phyloP scores from a whole-genome alignment of 2,888 invertebrate genomes.

The Ephialtes manifestator region DNA sequence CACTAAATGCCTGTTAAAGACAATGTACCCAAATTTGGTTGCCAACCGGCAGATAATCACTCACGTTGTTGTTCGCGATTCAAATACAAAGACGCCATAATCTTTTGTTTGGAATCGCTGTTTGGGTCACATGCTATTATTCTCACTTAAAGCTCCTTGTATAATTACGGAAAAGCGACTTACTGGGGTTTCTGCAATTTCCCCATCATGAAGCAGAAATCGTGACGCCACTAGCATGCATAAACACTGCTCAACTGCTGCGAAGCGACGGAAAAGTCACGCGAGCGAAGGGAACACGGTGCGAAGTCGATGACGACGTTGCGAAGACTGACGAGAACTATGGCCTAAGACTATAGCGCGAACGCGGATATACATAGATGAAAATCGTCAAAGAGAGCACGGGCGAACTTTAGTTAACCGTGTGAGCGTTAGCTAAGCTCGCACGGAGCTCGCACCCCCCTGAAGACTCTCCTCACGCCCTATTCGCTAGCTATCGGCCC shows the following conservation, averaged over 20 bases:
- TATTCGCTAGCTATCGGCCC: background rate
- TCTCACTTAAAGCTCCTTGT: background rate
- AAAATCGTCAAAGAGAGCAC: conserved; percentile 21
- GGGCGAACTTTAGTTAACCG: conserved; percentile 26
- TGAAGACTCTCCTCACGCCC: conserved; percentile 9
- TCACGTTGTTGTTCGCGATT: background rate
- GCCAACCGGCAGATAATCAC: background rate
- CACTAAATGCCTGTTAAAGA: background rate
- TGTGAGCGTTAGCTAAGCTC: background rate
- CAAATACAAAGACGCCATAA: background rate
- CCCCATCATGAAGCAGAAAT: background rate
- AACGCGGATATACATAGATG: conserved; percentile 20
- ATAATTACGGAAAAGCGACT: conserved; percentile 2
- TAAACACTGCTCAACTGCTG: background rate
- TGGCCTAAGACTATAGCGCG: background rate
- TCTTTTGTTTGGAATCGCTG: background rate
- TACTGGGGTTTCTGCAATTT: conserved; percentile 13
- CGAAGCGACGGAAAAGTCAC: background rate
- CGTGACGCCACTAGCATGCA: background rate
- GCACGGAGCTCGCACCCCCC: background rate
- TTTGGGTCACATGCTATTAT: background rate
- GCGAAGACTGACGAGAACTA: conserved; percentile 16
- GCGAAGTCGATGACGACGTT: conserved; percentile 19
- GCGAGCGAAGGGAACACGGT: conserved; percentile 10
- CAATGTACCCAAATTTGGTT: background rate